phyloP scores from a whole-genome alignment of 1,140 invertebrate species.

The Potamilus streckersoni region DNA sequence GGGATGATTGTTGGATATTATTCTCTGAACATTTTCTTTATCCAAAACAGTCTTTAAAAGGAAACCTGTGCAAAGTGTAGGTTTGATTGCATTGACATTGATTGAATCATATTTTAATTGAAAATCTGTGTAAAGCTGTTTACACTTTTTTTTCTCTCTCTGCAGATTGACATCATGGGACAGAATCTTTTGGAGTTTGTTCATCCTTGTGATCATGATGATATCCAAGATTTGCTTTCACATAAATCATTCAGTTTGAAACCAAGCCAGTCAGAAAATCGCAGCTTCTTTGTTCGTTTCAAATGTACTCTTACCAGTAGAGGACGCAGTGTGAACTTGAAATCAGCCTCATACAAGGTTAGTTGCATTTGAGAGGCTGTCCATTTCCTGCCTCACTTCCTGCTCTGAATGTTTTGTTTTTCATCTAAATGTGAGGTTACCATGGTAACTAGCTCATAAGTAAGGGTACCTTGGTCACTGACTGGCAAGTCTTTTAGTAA shows the following conservation, averaged over 20 bases:
- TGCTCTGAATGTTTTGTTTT: no score
- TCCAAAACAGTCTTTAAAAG: no score
- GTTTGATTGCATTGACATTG: no score
- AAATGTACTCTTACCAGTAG: conserved; percentile 93
- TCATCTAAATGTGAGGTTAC: no score
- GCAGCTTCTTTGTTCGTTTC: conserved; percentile 80
- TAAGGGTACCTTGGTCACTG: no score
- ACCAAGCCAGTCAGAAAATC: conserved; percentile 45
- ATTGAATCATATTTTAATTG: no score
- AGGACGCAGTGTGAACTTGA: conserved; percentile 90
- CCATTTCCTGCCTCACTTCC: no score
- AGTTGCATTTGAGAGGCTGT: conserved; percentile 6
- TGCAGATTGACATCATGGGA: conserved; percentile 62
- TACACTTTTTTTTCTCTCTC: conserved; percentile 5
- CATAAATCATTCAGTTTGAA: conserved; percentile 61
- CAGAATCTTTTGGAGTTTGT: conserved; percentile 60
- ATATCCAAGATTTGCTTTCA: conserved; percentile 84
- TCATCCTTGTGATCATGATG: conserved; percentile 91
- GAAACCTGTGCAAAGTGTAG: no score
- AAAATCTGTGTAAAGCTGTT: neutral
- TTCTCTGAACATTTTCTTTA: no score
- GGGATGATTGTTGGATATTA: no score
- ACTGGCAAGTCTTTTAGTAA: no score
- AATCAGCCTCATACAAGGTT: conserved; percentile 94
- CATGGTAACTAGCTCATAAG: no score